Evolutionary conservation across 2,888 invertebrate species (phyloP).

Genomic region (Ornithoptera alexandrae): DNA sequence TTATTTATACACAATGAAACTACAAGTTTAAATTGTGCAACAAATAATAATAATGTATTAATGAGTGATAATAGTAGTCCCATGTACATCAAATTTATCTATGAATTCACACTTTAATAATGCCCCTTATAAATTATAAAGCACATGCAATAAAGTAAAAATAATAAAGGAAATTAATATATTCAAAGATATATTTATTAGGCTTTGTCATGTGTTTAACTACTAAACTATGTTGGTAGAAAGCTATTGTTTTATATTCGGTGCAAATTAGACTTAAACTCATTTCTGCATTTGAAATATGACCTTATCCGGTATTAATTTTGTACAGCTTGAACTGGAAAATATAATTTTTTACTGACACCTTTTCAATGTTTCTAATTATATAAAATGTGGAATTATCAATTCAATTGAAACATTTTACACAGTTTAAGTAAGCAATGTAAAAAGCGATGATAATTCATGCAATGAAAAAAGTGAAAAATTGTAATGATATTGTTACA

Average conservation of each 20-base stretch:
- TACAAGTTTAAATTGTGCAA: neutral
- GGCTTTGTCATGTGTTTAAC: too few species aligned
- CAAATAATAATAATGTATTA: neutral
- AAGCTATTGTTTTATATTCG: too few species aligned
- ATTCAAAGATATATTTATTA: neutral
- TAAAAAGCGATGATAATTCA: slow-evolving; percentile 16
- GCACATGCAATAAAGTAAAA: neutral
- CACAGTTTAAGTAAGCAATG: neutral
- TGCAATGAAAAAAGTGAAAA: slow-evolving; percentile 10
- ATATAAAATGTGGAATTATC: neutral
- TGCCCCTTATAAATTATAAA: neutral
- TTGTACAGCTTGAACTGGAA: too few species aligned
- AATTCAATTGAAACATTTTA: neutral
- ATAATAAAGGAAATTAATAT: neutral
- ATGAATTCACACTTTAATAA: neutral
- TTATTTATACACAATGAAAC: neutral
- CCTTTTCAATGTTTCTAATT: neutral
- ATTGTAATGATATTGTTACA: neutral
- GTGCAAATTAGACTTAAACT: too few species aligned
- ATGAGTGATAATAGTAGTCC: neutral
- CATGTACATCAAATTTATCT: neutral
- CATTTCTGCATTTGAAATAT: too few species aligned
- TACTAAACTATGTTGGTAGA: too few species aligned
- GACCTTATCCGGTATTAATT: too few species aligned
- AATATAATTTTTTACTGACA: neutral